Evolutionary conservation across 2,113 vertebrate species (phyloP), one percentile per base, ranked within the genome.

Genomic region (Myotis davidii): DNA sequence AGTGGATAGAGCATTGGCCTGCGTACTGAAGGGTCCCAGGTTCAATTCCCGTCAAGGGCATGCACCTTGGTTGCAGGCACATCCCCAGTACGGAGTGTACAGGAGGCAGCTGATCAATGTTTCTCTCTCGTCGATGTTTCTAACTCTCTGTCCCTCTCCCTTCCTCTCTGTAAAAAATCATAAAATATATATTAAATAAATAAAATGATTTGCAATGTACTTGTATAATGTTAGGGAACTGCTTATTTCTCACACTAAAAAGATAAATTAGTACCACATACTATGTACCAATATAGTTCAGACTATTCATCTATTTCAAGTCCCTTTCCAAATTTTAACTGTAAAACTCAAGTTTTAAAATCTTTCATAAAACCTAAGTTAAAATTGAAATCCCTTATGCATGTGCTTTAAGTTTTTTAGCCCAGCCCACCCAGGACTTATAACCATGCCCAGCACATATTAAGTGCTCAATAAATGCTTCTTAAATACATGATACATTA

Each of bases 181-280:
- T 45, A 45, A 45, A 45, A 45, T 45, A 45, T 45, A 45, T 45
- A 10, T 45, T 45, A 45, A 45, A 45, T 45, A 45, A 45, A 45
- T 74, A 84, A 77, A 94, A 70, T 39, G 21, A 32, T 83, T 90
- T 96, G 81, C 25, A 82, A 42, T 42, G 12, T 42, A 79, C 50
- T 77, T 81, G 52, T 93, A 39, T 95, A 88, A 90, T 79, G 42
- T 23, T 34, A 84, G n/a, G 70, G 48, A 85, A 96, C 17, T 82
- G 42, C 14, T 93, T 83, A 67, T 89, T 94, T 95, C 61, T 83
- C 73, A 91, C n/a, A 91, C 54, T 65, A 61, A 52, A 87, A 94
- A 65, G 7, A 21, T 74, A 89, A 78, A 76, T 69, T n/a, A 94
- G 37, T 50, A 94, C 39, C 50, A 69, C 34, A 77, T 8, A 82